Base-by-base conservation (phyloP, 2,113 vertebrate genomes). In the Rallus limicola region DNA sequence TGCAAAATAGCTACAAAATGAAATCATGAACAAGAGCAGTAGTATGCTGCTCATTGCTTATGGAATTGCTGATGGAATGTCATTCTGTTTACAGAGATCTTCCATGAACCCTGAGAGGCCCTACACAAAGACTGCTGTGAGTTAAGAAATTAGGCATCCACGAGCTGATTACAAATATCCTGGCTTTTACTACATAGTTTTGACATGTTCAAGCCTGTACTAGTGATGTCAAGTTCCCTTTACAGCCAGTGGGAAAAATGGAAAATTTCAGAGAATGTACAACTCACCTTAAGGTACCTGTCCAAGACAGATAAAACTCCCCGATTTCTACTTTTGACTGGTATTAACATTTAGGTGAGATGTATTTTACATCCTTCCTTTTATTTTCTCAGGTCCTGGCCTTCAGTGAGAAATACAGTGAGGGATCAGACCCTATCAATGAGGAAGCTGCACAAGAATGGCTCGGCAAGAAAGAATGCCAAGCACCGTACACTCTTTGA, bases 101-200 rank as follows among this genome's bases (percentile, higher is more conserved):
- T 38, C 21, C 46, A 31, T 3, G 58, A 86, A 34, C 19, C 33
- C 44, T 0, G 0, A 55, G 20, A 76, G n/a, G 19, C 10, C 40
- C 16, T 59, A 10, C 50, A 91, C 36, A 65, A 70, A 21, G 38
- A 44, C 6, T 53, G 64, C 0, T 13, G 44, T 17, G 40, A 26
- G 6, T 31, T 50, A 58, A 50, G 64, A 56, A 34, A 8, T 31
- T 13, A 56, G 7, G 17, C 13, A 67, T 8, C 31, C 36, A 46
- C 0, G 3, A 87, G n/a, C 6, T 44, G 52, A 40, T 84, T 28
- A 38, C 19, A 53, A 74, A 28, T 16, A 75, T 6, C 24, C 38
- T 56, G n/a, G 33, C 10, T 72, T 65, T 14, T 16, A n/a, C 26
- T 11, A 1, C 0, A 23, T 2, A 36, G 9, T 14, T 31, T 50